Conservation (phyloP, 2,113 vertebrate genomes). For the Ramphastos sulfuratus region DNA sequence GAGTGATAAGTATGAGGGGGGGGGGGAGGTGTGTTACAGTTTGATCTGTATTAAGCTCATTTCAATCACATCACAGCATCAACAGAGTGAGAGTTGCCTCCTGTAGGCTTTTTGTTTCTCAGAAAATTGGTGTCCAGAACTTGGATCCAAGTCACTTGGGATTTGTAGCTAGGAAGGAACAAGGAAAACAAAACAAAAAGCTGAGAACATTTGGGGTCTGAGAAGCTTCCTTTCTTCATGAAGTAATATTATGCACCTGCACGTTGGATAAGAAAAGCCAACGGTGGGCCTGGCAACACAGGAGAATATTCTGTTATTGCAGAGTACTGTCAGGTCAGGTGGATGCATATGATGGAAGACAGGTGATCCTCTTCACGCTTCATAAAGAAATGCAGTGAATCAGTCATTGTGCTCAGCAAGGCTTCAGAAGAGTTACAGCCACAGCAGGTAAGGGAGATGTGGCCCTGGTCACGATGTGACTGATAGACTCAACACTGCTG, state of each 20-base stretch:
- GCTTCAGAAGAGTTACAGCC: not conserved
- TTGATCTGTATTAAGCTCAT: constrained; percentile 6
- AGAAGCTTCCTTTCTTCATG: not conserved
- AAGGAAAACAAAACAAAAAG: not conserved
- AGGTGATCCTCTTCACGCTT: not conserved
- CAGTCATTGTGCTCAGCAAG: constrained; percentile 5
- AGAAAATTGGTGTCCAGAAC: not conserved
- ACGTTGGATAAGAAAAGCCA: not conserved
- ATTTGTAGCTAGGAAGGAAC: not conserved
- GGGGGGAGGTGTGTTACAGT: not conserved
- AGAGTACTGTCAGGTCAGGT: not conserved
- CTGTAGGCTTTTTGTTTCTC: not conserved
- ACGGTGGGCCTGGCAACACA: not conserved
- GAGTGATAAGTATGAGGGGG: not conserved
- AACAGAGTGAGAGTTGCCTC: not conserved
- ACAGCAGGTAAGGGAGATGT: not conserved
- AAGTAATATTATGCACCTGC: not conserved
- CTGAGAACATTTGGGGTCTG: not conserved
- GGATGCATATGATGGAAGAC: not conserved
- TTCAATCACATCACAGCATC: not conserved
- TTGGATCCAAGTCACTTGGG: not conserved
- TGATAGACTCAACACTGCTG: not conserved
- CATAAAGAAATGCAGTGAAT: not conserved
- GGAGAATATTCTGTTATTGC: not conserved
- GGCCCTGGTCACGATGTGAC: not conserved